Percentiles rank a stretch among this genome's conserved stretches.
Evolutionary conservation across 2,797 vertebrate genomes (phyloP).

Genomic region (Petrocephalus schoutedeni): DNA sequence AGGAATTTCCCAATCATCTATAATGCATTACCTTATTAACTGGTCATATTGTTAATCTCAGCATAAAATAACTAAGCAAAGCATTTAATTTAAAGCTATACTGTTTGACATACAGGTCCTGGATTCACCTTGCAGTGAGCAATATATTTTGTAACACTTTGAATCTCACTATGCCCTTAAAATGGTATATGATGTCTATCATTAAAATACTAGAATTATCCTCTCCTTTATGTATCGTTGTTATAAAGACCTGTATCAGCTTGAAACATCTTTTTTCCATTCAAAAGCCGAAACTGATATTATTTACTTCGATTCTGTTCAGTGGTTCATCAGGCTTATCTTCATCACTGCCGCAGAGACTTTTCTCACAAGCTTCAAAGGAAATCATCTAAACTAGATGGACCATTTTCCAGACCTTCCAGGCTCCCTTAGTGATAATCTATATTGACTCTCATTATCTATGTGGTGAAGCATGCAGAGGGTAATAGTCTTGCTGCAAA

Average conservation of each 20-base stretch:
- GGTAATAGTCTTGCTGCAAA: slow-evolving; percentile 38
- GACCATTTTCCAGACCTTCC: background rate
- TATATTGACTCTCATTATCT: slow-evolving; percentile 7
- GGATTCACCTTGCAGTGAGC: background rate
- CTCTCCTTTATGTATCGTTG: background rate
- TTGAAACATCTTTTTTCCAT: background rate
- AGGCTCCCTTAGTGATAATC: background rate
- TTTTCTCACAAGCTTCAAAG: background rate
- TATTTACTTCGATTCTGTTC: background rate
- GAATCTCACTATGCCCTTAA: background rate
- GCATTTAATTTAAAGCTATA: background rate
- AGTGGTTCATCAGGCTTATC: background rate
- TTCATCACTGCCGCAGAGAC: background rate
- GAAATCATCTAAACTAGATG: background rate
- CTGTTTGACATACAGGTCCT: background rate
- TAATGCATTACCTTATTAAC: background rate
- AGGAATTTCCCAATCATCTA: background rate
- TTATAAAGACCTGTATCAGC: background rate
- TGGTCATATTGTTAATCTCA: background rate
- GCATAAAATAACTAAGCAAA: background rate
- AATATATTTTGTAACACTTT: background rate
- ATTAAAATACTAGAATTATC: background rate
- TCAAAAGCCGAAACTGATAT: background rate
- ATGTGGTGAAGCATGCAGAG: slow-evolving; percentile 35
- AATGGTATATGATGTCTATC: background rate